A percentile compares a stretch with the other conserved stretches of the same genome.
Conservation (phyloP, 2,797 vertebrate genomes). For the Huso huso region DNA sequence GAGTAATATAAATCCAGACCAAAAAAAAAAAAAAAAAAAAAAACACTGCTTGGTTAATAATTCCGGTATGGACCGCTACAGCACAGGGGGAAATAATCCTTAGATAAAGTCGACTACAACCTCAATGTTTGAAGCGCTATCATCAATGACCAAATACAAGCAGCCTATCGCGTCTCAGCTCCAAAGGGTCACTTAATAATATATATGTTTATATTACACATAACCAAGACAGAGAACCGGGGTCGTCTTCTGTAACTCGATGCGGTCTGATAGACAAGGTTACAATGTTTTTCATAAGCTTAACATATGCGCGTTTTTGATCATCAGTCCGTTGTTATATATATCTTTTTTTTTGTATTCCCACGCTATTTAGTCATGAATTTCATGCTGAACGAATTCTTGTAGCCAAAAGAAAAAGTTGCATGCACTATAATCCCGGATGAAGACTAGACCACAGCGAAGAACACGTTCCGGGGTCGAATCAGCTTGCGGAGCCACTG, state of each 20-base stretch:
- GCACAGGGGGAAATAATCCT: not conserved
- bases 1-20: not conserved
- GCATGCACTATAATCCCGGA: slow-evolving; percentile 30
- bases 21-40: not conserved
- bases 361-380: not conserved
- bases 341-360: not conserved
- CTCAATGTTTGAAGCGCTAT: not conserved
- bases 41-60: not conserved
- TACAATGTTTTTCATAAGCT: not conserved
- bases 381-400: not conserved
- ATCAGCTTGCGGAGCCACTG: slow-evolving; percentile 21
- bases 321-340: slow-evolving; percentile 5
- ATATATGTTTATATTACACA: too few species aligned
- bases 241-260: too few species aligned
- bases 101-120: not conserved
- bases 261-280: too few species aligned
- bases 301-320: not conserved
- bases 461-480: slow-evolving; percentile 37
- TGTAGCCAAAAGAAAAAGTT: slow-evolving; percentile 18
- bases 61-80: not conserved
- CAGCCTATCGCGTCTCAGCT: too few species aligned
- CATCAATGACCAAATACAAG: too few species aligned
- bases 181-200: too few species aligned
- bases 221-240: too few species aligned
- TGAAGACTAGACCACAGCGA: slow-evolving; percentile 11